These are phyloP conservation scores for Desoria tigrina DNA, from an alignment of 2,888 invertebrate genomes.

Conservation along the genomic window DNA sequence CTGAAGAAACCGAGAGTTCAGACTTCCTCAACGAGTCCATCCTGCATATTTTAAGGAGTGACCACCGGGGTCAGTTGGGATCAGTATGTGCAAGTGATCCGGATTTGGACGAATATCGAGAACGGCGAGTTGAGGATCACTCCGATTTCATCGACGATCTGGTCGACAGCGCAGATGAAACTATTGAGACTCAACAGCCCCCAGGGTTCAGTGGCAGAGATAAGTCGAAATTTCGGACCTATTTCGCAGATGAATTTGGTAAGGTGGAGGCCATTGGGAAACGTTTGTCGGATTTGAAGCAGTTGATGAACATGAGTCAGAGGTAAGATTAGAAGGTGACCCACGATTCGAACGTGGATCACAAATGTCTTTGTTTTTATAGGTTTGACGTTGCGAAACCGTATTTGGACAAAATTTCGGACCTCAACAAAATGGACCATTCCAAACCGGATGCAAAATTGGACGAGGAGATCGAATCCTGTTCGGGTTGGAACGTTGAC, in stretches of 20 bases:
- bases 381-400: constrained; percentile 48
- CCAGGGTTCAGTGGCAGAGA: constrained; percentile 24
- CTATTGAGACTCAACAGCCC: neutral
- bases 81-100: too few relatives aligned
- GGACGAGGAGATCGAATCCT: constrained; percentile 49
- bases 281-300: constrained; percentile 42
- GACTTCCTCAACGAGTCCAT: neutral
- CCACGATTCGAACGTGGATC: too few relatives aligned
- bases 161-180: neutral
- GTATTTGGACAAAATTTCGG: constrained; percentile 45
- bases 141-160: too few relatives aligned
- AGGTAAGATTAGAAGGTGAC: too few relatives aligned
- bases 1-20: neutral
- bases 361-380: constrained; percentile 40
- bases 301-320: constrained; percentile 16
- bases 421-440: constrained; percentile 39
- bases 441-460: constrained; percentile 37
- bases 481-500: constrained; percentile 52
- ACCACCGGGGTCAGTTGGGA: neutral
- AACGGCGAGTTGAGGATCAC: too few relatives aligned
- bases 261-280: constrained; percentile 50
- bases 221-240: constrained; percentile 42
- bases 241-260: constrained; percentile 44
- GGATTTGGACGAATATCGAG: too few relatives aligned
- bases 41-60: neutral